These are phyloP conservation scores for Volucella inanis DNA, from an alignment of 2,888 invertebrate species.

Conservation along the genomic window DNA sequence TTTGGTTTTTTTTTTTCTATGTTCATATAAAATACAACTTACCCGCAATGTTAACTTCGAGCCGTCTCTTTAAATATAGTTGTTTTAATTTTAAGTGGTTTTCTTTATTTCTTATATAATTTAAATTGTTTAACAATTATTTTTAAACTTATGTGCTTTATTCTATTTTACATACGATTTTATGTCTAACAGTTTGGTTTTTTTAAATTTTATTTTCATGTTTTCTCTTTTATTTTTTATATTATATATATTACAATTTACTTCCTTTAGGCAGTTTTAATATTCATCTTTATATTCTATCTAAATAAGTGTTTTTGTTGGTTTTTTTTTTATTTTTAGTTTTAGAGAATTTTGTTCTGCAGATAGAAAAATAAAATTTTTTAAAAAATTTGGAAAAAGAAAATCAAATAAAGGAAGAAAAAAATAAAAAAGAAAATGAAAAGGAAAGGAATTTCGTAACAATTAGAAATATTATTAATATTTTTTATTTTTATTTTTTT, in stretches of 20 bases:
- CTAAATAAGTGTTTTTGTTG: slow-evolving; percentile 15
- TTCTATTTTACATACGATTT: slow-evolving; percentile 41
- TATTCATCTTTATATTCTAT: slow-evolving; percentile 56
- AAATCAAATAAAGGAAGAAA: slow-evolving; percentile 2
- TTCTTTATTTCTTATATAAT: slow-evolving; percentile 47
- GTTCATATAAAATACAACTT: slow-evolving; percentile 72
- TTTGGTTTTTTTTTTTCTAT: slow-evolving; percentile 6
- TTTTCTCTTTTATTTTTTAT: neutral
- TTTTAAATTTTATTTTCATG: neutral
- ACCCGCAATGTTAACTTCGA: slow-evolving; percentile 82
- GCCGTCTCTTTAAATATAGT: slow-evolving; percentile 76
- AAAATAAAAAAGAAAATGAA: neutral
- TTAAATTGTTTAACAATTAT: slow-evolving; percentile 50
- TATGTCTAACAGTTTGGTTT: neutral
- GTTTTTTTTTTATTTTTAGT: slow-evolving; percentile 6
- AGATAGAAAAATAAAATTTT: slow-evolving; percentile 17
- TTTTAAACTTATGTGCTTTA: slow-evolving; percentile 10
- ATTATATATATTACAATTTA: slow-evolving; percentile 42
- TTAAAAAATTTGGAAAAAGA: neutral
- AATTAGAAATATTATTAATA: slow-evolving; percentile 78
- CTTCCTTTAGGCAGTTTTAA: slow-evolving; percentile 59
- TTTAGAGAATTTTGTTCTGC: slow-evolving; percentile 35
- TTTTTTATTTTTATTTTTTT: too few species aligned
- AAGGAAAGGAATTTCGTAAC: slow-evolving; percentile 28
- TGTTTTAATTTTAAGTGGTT: slow-evolving; percentile 73